Conservation (phyloP, 2,797 vertebrate genomes). For the Vespertilio murinus region DNA sequence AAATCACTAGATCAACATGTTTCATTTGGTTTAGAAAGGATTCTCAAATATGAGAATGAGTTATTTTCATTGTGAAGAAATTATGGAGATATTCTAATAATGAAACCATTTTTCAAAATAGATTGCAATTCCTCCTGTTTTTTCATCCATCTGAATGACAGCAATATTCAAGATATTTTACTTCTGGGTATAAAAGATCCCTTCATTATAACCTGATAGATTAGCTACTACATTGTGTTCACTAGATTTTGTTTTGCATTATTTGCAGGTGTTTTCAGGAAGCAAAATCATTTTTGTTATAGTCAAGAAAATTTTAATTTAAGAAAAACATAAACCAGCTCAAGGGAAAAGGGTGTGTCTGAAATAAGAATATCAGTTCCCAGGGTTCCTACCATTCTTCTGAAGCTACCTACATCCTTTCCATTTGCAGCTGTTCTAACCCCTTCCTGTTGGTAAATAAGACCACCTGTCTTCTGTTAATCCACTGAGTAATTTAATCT, state of each 20-base stretch:
- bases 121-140: not conserved
- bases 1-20: not conserved
- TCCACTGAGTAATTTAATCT: not conserved
- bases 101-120: not conserved
- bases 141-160: not conserved
- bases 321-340: not conserved
- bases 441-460: not conserved
- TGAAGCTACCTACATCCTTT: not conserved
- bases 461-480: not conserved
- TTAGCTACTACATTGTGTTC: not conserved
- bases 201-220: not conserved
- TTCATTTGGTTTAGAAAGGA: not conserved
- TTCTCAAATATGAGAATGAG: not conserved
- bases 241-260: not conserved
- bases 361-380: not conserved
- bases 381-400: not conserved
- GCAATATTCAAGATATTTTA: not conserved
- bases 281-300: not conserved
- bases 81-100: not conserved
- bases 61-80: not conserved
- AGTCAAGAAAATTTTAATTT: not conserved
- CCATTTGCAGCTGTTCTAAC: not conserved
- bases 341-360: not conserved
- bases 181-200: not conserved
- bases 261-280: not conserved